Evolutionary conservation across 2,113 vertebrate genomes (phyloP), one percentile per base, ranked within the genome.

Genomic region (Oryzias melastigma): DNA sequence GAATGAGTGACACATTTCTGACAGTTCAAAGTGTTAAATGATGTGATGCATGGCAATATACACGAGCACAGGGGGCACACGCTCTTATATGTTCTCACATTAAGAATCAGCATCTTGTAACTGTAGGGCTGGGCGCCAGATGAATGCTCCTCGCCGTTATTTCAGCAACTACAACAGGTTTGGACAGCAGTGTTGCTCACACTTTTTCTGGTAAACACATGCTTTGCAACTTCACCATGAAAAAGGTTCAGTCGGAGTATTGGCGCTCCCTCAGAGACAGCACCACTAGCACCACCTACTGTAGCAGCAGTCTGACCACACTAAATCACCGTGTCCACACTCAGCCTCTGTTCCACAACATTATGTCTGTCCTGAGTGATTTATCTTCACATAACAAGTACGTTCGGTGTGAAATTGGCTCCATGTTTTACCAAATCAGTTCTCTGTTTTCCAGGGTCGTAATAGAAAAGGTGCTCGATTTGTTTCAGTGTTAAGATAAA

Each of bases 11-110:
- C 89, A 88, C 53, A 45, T 83, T 82, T 71, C 66, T 89, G 89
- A 87, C 83, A 85, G 86, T 89, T 92, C 88, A 92, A 90, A 90
- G 86, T 80, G 77, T 81, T 86, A 86, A 85, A 88, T 84, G 81
- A 88, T 88, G 85, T 85, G 88, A 86, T 81, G 74, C 78, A 84
- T 80, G 83, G 82, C 78, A 75, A 83, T 57, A 73, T 79, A 58
- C 70, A 67, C 4, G 42, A 81, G 75, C 49, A 72, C 7, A 41
- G 72, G 79, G 25, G 81, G 79, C 71, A 73, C 46, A 15, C 45
- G 4, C 68, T 67, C 63, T 76, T 61, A 46, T 81, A 75, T 64
- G 16, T 47, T 57, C 62, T 73, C 59, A 20, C 75, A 80, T 75
- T 71, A 71, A 73, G 75, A 67, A 48, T 67, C 63, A 18, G 45